Evolutionary conservation across 2,888 invertebrate species (phyloP), one percentile per base, ranked within the genome.

Genomic region (Panopea generosa): DNA sequence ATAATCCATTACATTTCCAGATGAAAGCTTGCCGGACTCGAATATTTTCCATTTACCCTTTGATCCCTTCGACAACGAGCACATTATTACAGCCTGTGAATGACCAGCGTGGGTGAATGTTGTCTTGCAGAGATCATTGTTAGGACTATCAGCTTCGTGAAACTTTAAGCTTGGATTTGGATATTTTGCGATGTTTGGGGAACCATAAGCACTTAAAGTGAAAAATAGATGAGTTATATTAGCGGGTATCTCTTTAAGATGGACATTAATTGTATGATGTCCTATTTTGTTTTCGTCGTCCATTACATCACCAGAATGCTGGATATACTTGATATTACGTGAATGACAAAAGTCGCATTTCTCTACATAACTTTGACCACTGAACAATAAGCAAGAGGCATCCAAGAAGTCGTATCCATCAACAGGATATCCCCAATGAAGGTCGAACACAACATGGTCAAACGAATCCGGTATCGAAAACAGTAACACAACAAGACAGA

Each of bases 21-120:
- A 57, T 2, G 85, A 83, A 2, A 85, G 49, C 76, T 84, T 79
- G 29, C 87, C 87, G 29, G 83, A 85, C 43, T 85, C 83, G 67
- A 67, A 85, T 16, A 87, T 84, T 49, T 77, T 52, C 87, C 85
- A 86, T 47, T 49, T 52, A 22, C 82, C 82, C 26, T 62, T 61
- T 2, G 52, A 18, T 6, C 62, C 60, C 9, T 77, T 75, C 14
- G 81, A 83, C 38, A 84, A 60, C 9, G 85, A 84, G 47, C 87
- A 87, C 87, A 87, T 87, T 38, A 87, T 60, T 9, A 86, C 85
- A 27, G 87, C 85, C 59, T 85, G 83, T 4, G 84, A 85, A 40
- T 72, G 40, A 2, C 66, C 26, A 2, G 87, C 87, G 62, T 87
- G 85, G 4, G 68, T 60, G 49, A 87, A 87, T 7, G 85, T 83